phyloP scores from a whole-genome alignment of 53 echinoderm and acorn worm genomes.

The Astropecten irregularis region DNA sequence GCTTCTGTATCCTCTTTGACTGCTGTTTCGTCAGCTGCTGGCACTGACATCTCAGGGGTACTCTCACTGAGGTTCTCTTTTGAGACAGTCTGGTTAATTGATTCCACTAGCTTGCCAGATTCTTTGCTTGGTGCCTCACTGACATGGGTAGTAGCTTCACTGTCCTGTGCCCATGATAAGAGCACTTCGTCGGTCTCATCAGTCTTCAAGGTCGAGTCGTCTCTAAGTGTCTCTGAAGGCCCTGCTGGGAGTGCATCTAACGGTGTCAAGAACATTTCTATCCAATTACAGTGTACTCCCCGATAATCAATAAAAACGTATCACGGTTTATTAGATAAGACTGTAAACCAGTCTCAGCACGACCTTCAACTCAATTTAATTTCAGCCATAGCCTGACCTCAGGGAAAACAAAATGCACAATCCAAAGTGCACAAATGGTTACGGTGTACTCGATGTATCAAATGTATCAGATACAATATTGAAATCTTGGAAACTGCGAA shows the following conservation, averaged over 20 bases:
- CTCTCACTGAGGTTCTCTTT: neutral
- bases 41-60: neutral
- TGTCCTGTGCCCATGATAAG: neutral
- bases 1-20: neutral
- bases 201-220: slow-evolving; percentile 20
- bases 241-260: slow-evolving; percentile 12
- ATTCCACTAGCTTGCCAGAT: neutral
- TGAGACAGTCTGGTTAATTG: slow-evolving; percentile 7
- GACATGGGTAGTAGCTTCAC: neutral
- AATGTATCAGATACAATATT: too few relatives aligned
- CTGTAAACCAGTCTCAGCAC: too few relatives aligned
- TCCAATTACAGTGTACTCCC: too few relatives aligned
- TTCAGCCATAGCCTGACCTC: too few relatives aligned
- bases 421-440: too few relatives aligned
- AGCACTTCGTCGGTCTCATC: neutral
- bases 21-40: neutral
- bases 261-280: too few relatives aligned
- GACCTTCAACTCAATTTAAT: too few relatives aligned
- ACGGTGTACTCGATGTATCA: too few relatives aligned
- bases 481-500: too few relatives aligned
- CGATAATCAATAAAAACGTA: too few relatives aligned
- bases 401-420: too few relatives aligned
- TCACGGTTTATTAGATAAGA: too few relatives aligned
- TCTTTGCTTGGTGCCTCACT: slow-evolving; percentile 5
- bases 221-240: neutral